Evolutionary conservation across 2,888 invertebrate genomes (phyloP).

Genomic region (Cepaea hortensis): DNA sequence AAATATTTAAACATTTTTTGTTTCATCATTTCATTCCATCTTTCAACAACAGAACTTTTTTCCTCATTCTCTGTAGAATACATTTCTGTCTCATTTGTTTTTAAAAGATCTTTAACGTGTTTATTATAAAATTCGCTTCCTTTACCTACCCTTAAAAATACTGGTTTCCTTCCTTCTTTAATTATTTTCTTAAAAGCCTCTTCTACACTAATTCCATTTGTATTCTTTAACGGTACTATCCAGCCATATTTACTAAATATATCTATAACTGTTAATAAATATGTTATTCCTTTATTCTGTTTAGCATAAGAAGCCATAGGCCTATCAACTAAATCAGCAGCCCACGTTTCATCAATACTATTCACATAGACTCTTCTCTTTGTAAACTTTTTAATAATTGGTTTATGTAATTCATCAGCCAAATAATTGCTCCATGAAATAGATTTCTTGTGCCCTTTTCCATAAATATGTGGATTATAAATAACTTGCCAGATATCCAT

Average conservation of each 20-base stretch:
- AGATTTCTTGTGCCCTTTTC: background rate
- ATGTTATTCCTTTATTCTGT: constrained; percentile 13
- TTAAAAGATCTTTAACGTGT: background rate
- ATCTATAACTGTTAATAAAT: background rate
- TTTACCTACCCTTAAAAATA: background rate
- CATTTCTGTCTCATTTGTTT: background rate
- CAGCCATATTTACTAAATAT: background rate
- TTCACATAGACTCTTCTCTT: background rate
- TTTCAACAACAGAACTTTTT: background rate
- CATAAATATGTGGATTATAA: no score
- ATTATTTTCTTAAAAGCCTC: background rate
- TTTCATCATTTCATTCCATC: background rate
- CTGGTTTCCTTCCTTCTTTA: background rate
- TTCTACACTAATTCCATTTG: background rate
- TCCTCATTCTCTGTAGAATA: background rate
- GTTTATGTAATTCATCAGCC: constrained; percentile 11
- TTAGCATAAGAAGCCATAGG: background rate
- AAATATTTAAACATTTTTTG: constrained; percentile 1
- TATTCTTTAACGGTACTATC: constrained; percentile 2
- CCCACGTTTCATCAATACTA: background rate
- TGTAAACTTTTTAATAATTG: constrained; percentile 3
- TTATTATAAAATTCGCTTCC: background rate
- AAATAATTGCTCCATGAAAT: background rate
- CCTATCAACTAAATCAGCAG: constrained; percentile 22
- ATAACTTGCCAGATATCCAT: no score